A percentile compares a stretch with the other conserved stretches of the same genome.
These are phyloP conservation scores for Amiota mariae DNA, from an alignment of 2,888 invertebrate species.

Conservation along the genomic window DNA sequence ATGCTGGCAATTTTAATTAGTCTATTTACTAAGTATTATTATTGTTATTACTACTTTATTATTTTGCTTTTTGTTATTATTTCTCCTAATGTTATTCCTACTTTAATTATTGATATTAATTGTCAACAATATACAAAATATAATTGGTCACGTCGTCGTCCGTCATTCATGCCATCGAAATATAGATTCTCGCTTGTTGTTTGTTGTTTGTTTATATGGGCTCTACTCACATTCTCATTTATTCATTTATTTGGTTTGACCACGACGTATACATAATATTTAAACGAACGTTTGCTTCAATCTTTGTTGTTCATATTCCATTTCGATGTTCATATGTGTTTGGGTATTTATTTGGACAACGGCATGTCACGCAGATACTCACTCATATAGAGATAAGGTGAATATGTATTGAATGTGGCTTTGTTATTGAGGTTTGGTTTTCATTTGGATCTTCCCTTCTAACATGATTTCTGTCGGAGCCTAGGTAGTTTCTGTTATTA, in stretches of 20 bases:
- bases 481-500: neutral
- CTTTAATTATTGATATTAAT: neutral
- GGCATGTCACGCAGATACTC: neutral
- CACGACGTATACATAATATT: neutral
- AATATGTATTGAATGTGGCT: constrained; percentile 18
- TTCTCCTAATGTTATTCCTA: neutral
- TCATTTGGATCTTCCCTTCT: neutral
- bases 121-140: neutral
- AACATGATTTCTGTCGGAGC: neutral
- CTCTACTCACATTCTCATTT: too few relatives aligned
- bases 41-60: neutral
- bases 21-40: neutral
- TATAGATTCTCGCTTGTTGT: neutral
- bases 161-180: neutral
- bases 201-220: neutral
- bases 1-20: constrained; percentile 13
- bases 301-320: neutral
- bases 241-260: too few relatives aligned
- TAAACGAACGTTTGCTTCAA: neutral
- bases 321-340: neutral
- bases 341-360: neutral
- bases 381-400: neutral
- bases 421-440: constrained; percentile 15
- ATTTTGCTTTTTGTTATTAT: neutral
- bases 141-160: constrained; percentile 18